These are phyloP conservation scores for Phoenicopterus ruber DNA, from an alignment of 2,113 vertebrate genomes.

Conservation along the genomic window DNA sequence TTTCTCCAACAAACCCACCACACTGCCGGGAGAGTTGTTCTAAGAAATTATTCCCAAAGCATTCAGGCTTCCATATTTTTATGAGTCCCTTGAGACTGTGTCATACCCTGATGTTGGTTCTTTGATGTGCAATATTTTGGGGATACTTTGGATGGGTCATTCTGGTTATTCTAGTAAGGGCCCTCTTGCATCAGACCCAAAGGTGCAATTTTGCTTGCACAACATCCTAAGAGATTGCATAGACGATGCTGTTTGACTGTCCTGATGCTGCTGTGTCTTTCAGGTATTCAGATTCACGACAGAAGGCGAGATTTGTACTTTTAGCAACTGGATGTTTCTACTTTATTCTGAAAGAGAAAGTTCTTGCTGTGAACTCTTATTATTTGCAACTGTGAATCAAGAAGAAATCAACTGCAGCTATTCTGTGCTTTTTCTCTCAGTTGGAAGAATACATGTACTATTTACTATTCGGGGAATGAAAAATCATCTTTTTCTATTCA, in stretches of 20 bases:
- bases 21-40: not conserved
- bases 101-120: not conserved
- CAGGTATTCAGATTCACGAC: constrained; percentile 71
- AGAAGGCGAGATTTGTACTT: constrained; percentile 69
- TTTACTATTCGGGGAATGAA: not conserved
- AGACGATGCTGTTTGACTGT: not conserved
- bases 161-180: not conserved
- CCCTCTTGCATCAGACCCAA: not conserved
- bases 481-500: not conserved
- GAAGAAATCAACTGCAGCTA: not conserved
- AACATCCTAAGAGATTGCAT: not conserved
- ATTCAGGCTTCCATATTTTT: not conserved
- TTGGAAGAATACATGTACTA: not conserved
- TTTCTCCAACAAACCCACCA: not conserved
- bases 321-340: constrained; percentile 12
- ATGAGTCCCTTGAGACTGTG: not conserved
- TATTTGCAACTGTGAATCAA: constrained; percentile 30
- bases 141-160: not conserved
- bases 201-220: not conserved
- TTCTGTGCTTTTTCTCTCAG: not conserved
- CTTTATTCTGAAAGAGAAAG: not conserved
- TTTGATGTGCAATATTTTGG: not conserved
- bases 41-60: not conserved
- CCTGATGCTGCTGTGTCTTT: constrained; percentile 55
- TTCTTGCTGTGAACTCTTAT: not conserved